Percentiles rank a stretch among this genome's conserved stretches.
These are phyloP conservation scores for Actinia tenebrosa DNA, from an alignment of 64 coral and sea anemone genomes.

Conservation along the genomic window DNA sequence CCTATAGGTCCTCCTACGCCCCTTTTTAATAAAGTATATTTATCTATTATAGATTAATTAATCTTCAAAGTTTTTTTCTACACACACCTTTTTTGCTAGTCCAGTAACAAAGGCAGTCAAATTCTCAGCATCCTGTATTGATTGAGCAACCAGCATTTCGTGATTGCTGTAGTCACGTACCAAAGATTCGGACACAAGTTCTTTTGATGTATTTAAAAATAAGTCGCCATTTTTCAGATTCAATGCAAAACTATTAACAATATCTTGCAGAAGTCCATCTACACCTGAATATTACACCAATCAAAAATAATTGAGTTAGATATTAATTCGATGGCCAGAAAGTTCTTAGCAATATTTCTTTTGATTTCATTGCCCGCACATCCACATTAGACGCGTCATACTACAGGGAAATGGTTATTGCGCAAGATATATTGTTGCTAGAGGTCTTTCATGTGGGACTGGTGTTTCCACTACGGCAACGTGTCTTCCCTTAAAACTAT, in stretches of 20 bases:
- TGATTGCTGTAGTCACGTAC: background rate
- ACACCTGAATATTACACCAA: background rate
- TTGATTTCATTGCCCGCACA: too few species aligned
- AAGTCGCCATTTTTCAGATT: background rate
- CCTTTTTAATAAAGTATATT: too few species aligned
- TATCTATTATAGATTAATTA: background rate
- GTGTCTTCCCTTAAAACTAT: too few species aligned
- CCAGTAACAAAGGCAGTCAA: conserved; percentile 8
- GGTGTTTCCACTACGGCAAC: too few species aligned
- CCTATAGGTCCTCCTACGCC: too few species aligned
- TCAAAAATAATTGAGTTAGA: background rate
- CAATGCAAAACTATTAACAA: background rate
- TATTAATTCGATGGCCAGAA: too few species aligned
- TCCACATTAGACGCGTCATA: too few species aligned
- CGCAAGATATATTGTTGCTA: too few species aligned
- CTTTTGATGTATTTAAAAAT: background rate
- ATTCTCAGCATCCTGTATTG: background rate
- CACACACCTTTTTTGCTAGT: background rate
- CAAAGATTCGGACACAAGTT: background rate
- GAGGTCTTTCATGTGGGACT: too few species aligned
- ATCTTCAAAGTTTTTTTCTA: background rate
- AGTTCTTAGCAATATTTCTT: too few species aligned
- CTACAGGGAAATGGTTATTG: too few species aligned
- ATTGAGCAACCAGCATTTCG: background rate
- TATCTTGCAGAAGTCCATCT: background rate